These are phyloP conservation scores for Ceyx melanurus DNA, from an alignment of 2,113 vertebrate species.

Conservation along the genomic window DNA sequence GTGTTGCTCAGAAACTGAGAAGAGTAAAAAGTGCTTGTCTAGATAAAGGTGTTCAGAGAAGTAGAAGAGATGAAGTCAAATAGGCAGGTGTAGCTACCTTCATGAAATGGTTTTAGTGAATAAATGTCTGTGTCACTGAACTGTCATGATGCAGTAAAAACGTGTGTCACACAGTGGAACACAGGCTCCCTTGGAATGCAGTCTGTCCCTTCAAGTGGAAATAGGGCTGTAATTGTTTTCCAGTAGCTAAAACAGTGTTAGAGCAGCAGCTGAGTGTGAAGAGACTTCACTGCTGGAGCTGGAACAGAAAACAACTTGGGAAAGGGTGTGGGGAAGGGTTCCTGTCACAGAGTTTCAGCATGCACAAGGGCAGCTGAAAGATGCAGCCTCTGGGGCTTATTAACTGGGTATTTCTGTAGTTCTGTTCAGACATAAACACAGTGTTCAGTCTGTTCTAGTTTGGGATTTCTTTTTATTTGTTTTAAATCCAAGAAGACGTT, in stretches of 20 bases:
- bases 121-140: not conserved
- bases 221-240: not conserved
- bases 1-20: not conserved
- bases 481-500: not conserved
- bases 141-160: not conserved
- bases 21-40: not conserved
- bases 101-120: not conserved
- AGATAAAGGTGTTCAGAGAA: not conserved
- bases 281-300: not conserved
- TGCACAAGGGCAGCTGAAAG: not conserved
- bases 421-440: not conserved
- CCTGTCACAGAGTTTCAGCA: not conserved
- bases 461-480: not conserved
- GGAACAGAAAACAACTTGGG: not conserved
- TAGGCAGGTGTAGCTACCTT: not conserved
- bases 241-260: not conserved
- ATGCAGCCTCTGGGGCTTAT: not conserved
- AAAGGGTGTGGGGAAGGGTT: not conserved
- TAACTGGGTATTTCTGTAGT: not conserved
- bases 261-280: not conserved
- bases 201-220: not conserved
- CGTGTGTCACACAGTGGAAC: not conserved
- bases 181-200: not conserved
- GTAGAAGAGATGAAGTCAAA: not conserved
- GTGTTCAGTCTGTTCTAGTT: not conserved